Evolutionary conservation across 2,888 invertebrate species (phyloP), one percentile per base, ranked within the genome.

Genomic region (Lepetodrilus schrolli): DNA sequence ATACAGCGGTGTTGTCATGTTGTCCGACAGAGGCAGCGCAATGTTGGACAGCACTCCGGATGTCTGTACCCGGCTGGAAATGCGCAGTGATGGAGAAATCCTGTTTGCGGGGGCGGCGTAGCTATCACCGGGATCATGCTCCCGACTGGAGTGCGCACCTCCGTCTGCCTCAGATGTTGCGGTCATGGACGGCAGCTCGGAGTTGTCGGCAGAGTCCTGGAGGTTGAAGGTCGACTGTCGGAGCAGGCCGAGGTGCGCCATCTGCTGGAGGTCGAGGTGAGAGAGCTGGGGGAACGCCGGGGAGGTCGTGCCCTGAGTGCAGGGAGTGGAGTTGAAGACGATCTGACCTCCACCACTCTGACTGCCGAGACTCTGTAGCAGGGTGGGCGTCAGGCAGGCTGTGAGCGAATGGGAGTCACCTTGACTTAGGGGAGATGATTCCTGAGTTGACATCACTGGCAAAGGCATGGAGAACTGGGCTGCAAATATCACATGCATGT

Each of bases 401-500:
- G 43, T 43, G 13, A 47, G 26, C 23, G 30, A 68, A n/a, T 38
- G 30, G 4, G 17, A 13, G 20, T 47, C 47, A 68, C 47, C 47
- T 21, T n/a, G 47, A 30, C 47, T 17, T 13, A 47, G 68, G 0
- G 68, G 43, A 26, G 68, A 47, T 8, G 47, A 47, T 47, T 68
- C 68, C 26, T 68, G 43, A 23, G 68, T 47, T 23, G 68, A 43
- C 26, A 68, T 43, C 26, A 68, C 68, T 23, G 68, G 47, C 30
- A 68, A 3, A 0, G 68, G 47, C 43, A 68, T 68, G 10, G 68
- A 47, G 10, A 68, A 68, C 17, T 68, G 68, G 30, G 68, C 68
- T 68, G 68, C 2, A 68, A 65, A 65, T 10, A 23, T 10, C 1
- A 4, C n/a, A n/a, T n/a, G n/a, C n/a, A n/a, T n/a, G n/a, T n/a